These are phyloP conservation scores for Lepus townsendii DNA, from an alignment of 2,797 vertebrate species.

Conservation along the genomic window DNA sequence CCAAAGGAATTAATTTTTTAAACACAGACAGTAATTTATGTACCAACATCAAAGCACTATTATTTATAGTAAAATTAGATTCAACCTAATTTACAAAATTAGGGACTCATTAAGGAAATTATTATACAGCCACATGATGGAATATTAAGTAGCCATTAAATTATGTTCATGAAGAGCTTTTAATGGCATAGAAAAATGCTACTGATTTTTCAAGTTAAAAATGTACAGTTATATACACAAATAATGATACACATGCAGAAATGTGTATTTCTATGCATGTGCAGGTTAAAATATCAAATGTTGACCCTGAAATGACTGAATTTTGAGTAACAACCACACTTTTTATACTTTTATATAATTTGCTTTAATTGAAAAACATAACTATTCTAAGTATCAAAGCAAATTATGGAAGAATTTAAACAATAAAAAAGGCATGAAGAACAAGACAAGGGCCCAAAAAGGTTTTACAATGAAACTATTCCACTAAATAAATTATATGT, in stretches of 20 bases:
- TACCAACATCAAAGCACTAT: constrained; percentile 53
- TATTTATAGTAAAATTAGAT: constrained; percentile 75
- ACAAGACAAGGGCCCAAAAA: neutral
- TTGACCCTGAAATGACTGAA: constrained; percentile 40
- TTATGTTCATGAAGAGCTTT: constrained; percentile 68
- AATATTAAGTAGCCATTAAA: constrained; percentile 75
- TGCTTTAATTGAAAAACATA: constrained; percentile 49
- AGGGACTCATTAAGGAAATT: constrained; percentile 73
- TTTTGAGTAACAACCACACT: constrained; percentile 51
- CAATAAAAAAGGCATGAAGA: neutral
- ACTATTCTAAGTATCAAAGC: constrained; percentile 40
- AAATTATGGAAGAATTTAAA: constrained; percentile 38
- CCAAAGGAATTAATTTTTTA: constrained; percentile 59
- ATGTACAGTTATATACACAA: constrained; percentile 20
- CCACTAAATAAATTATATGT: neutral
- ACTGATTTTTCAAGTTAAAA: constrained; percentile 49
- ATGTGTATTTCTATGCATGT: neutral
- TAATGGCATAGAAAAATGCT: constrained; percentile 52
- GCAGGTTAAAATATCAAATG: constrained; percentile 30
- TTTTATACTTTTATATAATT: constrained; percentile 11
- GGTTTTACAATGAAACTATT: neutral
- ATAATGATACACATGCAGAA: neutral
- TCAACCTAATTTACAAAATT: constrained; percentile 77
- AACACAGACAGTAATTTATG: constrained; percentile 71
- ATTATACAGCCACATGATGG: constrained; percentile 57